Base-by-base conservation (phyloP, 2,113 vertebrate genomes). In the Gavia stellata region DNA sequence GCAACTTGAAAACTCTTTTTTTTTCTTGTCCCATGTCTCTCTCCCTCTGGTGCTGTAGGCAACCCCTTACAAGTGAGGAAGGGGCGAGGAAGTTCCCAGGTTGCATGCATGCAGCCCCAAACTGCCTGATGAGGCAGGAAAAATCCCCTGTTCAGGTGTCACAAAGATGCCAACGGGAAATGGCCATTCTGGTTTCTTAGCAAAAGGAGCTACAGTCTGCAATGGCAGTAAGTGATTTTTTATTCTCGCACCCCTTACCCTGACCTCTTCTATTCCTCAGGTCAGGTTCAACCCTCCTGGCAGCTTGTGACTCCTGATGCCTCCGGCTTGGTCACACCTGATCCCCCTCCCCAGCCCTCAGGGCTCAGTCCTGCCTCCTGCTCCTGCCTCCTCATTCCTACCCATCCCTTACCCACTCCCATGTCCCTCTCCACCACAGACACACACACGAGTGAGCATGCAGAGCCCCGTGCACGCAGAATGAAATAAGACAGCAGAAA, bases 271-370 rank as follows among this genome's bases (percentile, higher is more conserved):
- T 44, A 1, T 24, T 66, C 61, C 34, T 78, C 25, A 24, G n/a
- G 18, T 10, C 72, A 73, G 16, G 13, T 50, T 84, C 38, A 50
- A 14, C 23, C 24, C 14, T 83, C 18, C 68, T 45, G 58, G 19
- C 5, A 42, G 26, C 14, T 62, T 59, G 34, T 88, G 82, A 44
- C 12, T 91, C 25, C 36, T 34, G 3, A 23, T 89, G 31, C 14
- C 45, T 55, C 5, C 0, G 6, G 28, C 17, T 73, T 0, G 0
- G 26, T 56, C 45, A 29, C 6, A 1, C 55, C 53, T 42, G 49
- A 92, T 53, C 44, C 38, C 21, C 0, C 0, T n/a, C 19, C 25
- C 26, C 42, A 59, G 14, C 21, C 25, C 8, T 0, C 3, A 9
- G 58, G 47, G 52, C 49, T 81, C 50, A 6, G 5, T 65, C 38